Base-by-base conservation (phyloP, 2,888 invertebrate species). In the Volucella inanis region DNA sequence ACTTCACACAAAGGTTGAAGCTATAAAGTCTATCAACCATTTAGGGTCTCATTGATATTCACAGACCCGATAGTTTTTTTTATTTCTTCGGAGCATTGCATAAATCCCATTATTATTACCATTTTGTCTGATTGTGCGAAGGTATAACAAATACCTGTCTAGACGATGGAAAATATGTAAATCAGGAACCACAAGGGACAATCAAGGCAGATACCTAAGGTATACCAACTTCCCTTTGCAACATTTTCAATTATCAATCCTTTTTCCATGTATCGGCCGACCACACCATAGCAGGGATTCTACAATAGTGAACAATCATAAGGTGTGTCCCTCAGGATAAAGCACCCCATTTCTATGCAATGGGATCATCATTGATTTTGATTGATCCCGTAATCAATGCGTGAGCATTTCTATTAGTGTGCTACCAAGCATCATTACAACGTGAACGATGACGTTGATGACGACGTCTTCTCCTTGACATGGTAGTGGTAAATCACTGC, bases 221-320 rank as follows among this genome's bases (percentile, higher is more conserved):
- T 1, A 49, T 12, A 47, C 47, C 38, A 14, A 31, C 14, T 62
- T 14, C 31, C 18, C 1, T 18, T 54, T 67, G 8, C 22, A 31
- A 39, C 55, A 6, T 54, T 55, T 68, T 68, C 68, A 68, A 57
- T 68, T 68, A 68, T 47, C 68, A 68, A 68, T 55, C 67, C 55
- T 55, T 68, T 6, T 31, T 31, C 31, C 31, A 31, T 31, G 31
- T 6, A 31, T 31, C 31, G 31, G 6, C 31, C 22, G 11, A 2
- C 22, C 62, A 62, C n/a, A 31, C 62, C 8, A 11, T 18, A 12
- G 18, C 18, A 59, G 41, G 2, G 41, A 4, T 59, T 41, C 11
- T 59, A 31, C 41, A 59, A 18, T 43, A 18, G 59, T 43, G 41
- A 59, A 18, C 2, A 39, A n/a, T 18, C 41, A 43, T 41, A 59